Conservation (phyloP, 2,888 invertebrate genomes). For the Autographa pulchrina region DNA sequence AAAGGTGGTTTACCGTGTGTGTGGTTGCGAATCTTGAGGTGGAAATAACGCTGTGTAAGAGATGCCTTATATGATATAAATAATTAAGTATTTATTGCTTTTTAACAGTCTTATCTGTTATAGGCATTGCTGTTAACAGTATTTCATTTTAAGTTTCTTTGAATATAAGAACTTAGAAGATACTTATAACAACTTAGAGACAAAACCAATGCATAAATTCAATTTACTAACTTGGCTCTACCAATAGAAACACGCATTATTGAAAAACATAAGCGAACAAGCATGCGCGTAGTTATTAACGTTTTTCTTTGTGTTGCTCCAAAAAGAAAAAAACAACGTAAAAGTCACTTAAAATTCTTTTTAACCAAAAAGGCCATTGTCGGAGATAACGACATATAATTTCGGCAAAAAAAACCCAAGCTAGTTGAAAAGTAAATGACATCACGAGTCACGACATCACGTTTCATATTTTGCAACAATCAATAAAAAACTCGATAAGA, state of each 20-base stretch:
- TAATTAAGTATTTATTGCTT: background rate
- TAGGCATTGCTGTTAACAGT: too few relatives aligned
- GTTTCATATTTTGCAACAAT: conserved; percentile 42
- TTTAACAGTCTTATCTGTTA: too few relatives aligned
- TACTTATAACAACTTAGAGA: too few relatives aligned
- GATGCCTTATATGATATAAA: background rate
- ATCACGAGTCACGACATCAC: conserved; percentile 18
- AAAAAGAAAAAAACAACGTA: conserved; percentile 10
- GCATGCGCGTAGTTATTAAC: background rate
- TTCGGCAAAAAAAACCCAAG: conserved; percentile 14
- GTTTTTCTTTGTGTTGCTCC: conserved; percentile 11
- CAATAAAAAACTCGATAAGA: conserved; percentile 52
- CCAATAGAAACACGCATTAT: too few relatives aligned
- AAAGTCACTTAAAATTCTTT: conserved; percentile 20
- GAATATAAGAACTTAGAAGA: too few relatives aligned
- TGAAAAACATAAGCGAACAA: too few relatives aligned
- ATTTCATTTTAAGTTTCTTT: too few relatives aligned
- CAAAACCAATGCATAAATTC: too few relatives aligned
- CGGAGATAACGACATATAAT: conserved; percentile 4
- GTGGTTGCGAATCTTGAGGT: background rate
- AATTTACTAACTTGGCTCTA: too few relatives aligned
- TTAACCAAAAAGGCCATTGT: conserved; percentile 1
- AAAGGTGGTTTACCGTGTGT: background rate
- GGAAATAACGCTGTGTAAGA: background rate
- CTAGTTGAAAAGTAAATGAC: conserved; percentile 17